Base-by-base conservation (phyloP, 2,113 vertebrate genomes). In the Aegithalos caudatus region DNA sequence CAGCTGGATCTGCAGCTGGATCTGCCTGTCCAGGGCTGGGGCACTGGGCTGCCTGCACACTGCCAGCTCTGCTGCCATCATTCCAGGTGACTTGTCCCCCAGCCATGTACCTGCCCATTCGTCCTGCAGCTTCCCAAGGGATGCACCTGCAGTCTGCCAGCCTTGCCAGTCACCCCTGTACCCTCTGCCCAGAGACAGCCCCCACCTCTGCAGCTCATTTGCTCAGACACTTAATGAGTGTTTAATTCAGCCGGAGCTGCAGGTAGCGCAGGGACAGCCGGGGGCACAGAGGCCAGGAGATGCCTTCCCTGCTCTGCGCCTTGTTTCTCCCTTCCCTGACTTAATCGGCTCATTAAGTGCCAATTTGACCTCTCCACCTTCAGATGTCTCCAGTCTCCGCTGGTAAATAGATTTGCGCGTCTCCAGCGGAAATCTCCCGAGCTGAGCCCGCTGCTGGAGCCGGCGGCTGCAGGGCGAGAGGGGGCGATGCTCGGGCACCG, bases 301-400 rank as follows among this genome's bases (percentile, higher is more conserved):
- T 91, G 79, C 79, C 44, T 58, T 73, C 62, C 66, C 51, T 77
- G 61, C 79, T 88, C 66, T 7, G 8, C 89, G 33, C 7, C 62
- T 65, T 62, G 27, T 54, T 92, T 73, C 56, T 95, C 56, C 47
- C n/a, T 80, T 14, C 48, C 53, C 80, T 61, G 90, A 47, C n/a
- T 76, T 74, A 89, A 89, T 60, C 62, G 28, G 42, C 74, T 95
- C 87, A 58, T 90, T 93, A 95, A 94, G 92, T 76, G 90, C 51
- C 88, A 90, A 88, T 94, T 95, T 83, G 80, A 92, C 77, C 90
- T 88, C 84, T 57, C 40, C 57, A 8, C 77, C 83, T 79, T 95
- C 92, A 56, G 88, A 88, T 48, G 91, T 83, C 95, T 97, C 92
- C 95, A 93, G 74, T 88, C 92, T 96, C 40, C 25, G 2, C n/a